These are phyloP conservation scores for Ophioninae sp. DNA, from an alignment of 2,888 invertebrate species.

Conservation along the genomic window DNA sequence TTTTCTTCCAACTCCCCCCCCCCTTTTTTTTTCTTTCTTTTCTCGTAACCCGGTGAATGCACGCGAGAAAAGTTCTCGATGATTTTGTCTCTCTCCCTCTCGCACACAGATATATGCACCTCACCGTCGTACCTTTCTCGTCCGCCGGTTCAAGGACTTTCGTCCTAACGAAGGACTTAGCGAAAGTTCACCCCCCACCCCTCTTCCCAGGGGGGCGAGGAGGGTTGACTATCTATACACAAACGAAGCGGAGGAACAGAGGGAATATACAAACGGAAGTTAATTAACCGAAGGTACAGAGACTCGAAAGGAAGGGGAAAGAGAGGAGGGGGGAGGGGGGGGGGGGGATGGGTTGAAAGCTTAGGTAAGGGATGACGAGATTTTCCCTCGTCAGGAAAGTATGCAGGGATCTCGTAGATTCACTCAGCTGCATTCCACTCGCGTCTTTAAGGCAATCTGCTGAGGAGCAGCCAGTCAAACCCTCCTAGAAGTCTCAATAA, in stretches of 20 bases:
- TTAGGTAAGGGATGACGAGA: background rate
- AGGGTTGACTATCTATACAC: slow-evolving; percentile 23
- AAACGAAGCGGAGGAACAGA: slow-evolving; percentile 46
- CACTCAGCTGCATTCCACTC: slow-evolving; percentile 55
- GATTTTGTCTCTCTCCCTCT: background rate
- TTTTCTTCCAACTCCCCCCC: background rate
- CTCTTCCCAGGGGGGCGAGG: slow-evolving; percentile 31
- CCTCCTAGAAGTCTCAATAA: slow-evolving; percentile 57
- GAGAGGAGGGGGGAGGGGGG: background rate
- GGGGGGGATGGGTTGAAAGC: slow-evolving; percentile 29
- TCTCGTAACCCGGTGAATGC: slow-evolving; percentile 39
- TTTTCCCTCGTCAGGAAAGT: slow-evolving; percentile 6
- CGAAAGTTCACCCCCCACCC: slow-evolving; percentile 54
- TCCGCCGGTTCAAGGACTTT: slow-evolving; percentile 57
- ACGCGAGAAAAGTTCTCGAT: background rate
- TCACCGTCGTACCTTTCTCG: slow-evolving; percentile 1
- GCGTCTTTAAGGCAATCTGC: slow-evolving; percentile 59
- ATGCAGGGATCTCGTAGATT: slow-evolving; percentile 46
- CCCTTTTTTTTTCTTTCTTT: too few species aligned
- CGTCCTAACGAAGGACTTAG: slow-evolving; percentile 61
- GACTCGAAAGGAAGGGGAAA: slow-evolving; percentile 11
- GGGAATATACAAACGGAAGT: slow-evolving; percentile 64
- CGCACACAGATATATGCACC: background rate
- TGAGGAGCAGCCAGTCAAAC: slow-evolving; percentile 52
- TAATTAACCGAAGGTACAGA: slow-evolving; percentile 59